These are phyloP conservation scores for Diloba caeruleocephala DNA, from an alignment of 2,888 invertebrate genomes.

Conservation along the genomic window DNA sequence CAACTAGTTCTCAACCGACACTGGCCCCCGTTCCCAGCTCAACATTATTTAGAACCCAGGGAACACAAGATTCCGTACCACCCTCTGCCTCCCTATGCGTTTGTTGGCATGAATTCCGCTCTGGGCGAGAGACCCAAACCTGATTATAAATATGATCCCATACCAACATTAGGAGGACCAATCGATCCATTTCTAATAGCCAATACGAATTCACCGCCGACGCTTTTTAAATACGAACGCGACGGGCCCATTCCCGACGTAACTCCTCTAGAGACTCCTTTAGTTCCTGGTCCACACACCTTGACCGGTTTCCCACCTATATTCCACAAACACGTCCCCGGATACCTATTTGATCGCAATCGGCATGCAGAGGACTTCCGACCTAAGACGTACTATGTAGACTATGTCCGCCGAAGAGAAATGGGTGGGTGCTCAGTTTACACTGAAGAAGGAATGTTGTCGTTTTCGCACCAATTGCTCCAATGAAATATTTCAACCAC, in stretches of 20 bases:
- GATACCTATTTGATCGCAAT: constrained; percentile 81
- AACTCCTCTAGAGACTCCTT: constrained; percentile 70
- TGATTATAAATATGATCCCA: constrained; percentile 81
- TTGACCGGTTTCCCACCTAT: constrained; percentile 83
- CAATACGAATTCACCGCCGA: constrained; percentile 75
- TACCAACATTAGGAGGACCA: constrained; percentile 77
- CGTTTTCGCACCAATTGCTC: constrained; percentile 63
- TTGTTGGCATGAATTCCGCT: constrained; percentile 83
- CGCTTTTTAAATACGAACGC: constrained; percentile 81
- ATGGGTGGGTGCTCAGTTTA: constrained; percentile 88
- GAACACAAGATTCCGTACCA: constrained; percentile 75
- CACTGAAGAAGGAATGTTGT: constrained; percentile 78
- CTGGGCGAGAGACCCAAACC: constrained; percentile 78
- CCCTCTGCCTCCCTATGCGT: constrained; percentile 80
- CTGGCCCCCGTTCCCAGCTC: constrained; percentile 85
- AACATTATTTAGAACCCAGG: constrained; percentile 79
- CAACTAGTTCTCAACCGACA: constrained; percentile 78
- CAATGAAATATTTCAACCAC: constrained; percentile 38
- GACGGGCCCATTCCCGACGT: constrained; percentile 83
- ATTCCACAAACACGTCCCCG: constrained; percentile 84
- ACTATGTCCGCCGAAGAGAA: constrained; percentile 86
- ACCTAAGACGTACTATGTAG: constrained; percentile 87
- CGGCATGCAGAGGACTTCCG: constrained; percentile 85
- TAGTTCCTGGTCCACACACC: constrained; percentile 79
- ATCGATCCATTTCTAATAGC: constrained; percentile 80